phyloP scores from a whole-genome alignment of 2,797 vertebrate genomes.

The Argya squamiceps region DNA sequence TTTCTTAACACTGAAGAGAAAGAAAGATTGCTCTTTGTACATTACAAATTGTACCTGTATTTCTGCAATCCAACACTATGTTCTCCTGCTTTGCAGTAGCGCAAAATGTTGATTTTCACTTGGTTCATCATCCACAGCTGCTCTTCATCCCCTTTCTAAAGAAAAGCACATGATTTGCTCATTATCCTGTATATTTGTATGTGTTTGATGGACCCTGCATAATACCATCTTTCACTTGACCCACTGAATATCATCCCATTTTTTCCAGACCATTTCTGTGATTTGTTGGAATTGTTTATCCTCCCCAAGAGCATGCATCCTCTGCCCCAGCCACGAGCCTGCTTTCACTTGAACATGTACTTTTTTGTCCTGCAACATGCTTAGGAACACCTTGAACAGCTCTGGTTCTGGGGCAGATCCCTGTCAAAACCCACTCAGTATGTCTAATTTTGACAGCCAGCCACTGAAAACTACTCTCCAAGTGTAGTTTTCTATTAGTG shows the following conservation, averaged over 20 bases:
- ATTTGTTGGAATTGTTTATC: background rate
- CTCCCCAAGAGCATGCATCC: background rate
- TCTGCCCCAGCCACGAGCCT: background rate
- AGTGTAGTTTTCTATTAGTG: background rate
- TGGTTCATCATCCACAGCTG: background rate
- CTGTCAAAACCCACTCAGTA: background rate
- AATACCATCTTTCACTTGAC: background rate
- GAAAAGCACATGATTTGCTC: background rate
- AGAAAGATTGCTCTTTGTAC: background rate
- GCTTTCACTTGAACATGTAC: background rate
- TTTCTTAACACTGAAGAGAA: background rate
- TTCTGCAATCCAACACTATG: background rate
- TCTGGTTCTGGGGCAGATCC: background rate
- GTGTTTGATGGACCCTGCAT: background rate
- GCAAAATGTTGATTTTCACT: background rate
- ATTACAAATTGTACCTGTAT: background rate
- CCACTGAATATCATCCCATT: background rate
- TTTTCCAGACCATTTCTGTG: background rate
- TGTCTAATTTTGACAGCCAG: background rate
- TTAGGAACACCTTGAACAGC: background rate
- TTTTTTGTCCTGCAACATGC: background rate
- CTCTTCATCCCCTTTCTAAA: background rate
- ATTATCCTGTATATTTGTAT: background rate
- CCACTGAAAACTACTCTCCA: background rate
- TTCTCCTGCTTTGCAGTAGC: background rate